Percentiles rank a stretch among this genome's conserved stretches.
Conservation (phyloP, 2,888 invertebrate genomes). For the Acronicta alni region DNA sequence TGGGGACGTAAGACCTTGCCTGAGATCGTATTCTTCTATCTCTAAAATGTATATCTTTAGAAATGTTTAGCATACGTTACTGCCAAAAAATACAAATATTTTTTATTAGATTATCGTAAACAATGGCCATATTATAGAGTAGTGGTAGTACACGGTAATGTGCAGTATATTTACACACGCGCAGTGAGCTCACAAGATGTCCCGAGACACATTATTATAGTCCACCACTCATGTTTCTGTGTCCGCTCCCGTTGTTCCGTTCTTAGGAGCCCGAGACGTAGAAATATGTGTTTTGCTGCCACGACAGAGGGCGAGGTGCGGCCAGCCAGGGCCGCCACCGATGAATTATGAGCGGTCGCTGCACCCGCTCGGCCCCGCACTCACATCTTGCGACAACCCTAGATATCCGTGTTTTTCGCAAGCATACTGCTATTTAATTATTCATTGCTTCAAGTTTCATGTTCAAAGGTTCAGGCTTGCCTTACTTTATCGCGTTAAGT, state of each 20-base stretch:
- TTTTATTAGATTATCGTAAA: conserved; percentile 33
- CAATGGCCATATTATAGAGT: conserved; percentile 4
- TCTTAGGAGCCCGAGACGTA: conserved; percentile 65
- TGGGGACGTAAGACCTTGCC: no score
- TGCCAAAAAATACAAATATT: no score
- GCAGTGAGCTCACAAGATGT: conserved; percentile 31
- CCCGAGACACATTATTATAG: conserved; percentile 47
- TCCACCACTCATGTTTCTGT: conserved; percentile 58
- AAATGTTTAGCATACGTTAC: no score
- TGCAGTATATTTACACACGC: conserved; percentile 32
- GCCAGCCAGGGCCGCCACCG: conserved; percentile 48
- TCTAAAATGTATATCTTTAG: no score
- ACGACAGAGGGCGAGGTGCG: conserved; percentile 40
- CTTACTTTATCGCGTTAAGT: conserved; percentile 18
- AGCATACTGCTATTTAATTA: conserved; percentile 40
- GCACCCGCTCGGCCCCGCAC: conserved; percentile 41
- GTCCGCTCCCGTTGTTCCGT: conserved; percentile 64
- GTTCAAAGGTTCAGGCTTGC: conserved; percentile 19
- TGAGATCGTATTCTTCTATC: no score
- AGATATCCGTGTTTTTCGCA: conserved; percentile 39
- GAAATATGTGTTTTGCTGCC: conserved; percentile 70
- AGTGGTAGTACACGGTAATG: conserved; percentile 10
- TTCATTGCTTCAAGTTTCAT: conserved; percentile 26
- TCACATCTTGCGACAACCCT: conserved; percentile 52
- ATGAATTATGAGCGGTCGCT: conserved; percentile 69